These are phyloP conservation scores for Drosophila niveifrons DNA, from an alignment of 2,888 invertebrate species.

Conservation along the genomic window DNA sequence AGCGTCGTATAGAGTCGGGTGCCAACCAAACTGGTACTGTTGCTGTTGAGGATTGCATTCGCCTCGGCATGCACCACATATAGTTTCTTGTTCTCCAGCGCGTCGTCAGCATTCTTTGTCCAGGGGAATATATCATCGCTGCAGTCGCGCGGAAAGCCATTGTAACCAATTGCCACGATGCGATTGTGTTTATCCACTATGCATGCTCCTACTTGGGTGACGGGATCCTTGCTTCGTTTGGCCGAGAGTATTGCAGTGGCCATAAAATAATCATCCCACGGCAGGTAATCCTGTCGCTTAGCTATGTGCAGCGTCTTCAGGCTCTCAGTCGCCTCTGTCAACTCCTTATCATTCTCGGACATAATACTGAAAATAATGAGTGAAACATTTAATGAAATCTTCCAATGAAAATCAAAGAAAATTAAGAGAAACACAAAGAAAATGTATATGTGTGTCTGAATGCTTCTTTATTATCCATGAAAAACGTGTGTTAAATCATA, in stretches of 20 bases:
- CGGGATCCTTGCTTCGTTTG: conserved; percentile 97
- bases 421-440: neutral
- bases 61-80: conserved; percentile 99
- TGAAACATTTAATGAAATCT: neutral
- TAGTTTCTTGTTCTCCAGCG: conserved; percentile 91
- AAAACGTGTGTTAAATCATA: conserved; percentile 43
- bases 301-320: neutral
- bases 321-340: neutral
- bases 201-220: conserved; percentile 97
- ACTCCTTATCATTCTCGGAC: conserved; percentile 13
- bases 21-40: conserved; percentile 90
- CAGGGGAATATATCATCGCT: conserved; percentile 96
- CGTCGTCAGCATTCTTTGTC: conserved; percentile 87
- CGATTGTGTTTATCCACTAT: conserved; percentile 94
- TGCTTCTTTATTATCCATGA: conserved; percentile 62
- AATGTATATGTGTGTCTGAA: neutral
- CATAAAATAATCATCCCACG: conserved; percentile 99
- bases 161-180: conserved; percentile 97
- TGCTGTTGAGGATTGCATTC: conserved; percentile 98
- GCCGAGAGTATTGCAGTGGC: conserved; percentile 95
- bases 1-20: conserved; percentile 95
- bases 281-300: conserved; percentile 89
- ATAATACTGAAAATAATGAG: conserved; percentile 38
- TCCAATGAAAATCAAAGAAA: neutral
- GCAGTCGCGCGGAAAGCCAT: conserved; percentile 98